Evolutionary conservation across 2,113 vertebrate genomes (phyloP), one percentile per base, ranked within the genome.

Genomic region (Sakesphorus luctuosus): DNA sequence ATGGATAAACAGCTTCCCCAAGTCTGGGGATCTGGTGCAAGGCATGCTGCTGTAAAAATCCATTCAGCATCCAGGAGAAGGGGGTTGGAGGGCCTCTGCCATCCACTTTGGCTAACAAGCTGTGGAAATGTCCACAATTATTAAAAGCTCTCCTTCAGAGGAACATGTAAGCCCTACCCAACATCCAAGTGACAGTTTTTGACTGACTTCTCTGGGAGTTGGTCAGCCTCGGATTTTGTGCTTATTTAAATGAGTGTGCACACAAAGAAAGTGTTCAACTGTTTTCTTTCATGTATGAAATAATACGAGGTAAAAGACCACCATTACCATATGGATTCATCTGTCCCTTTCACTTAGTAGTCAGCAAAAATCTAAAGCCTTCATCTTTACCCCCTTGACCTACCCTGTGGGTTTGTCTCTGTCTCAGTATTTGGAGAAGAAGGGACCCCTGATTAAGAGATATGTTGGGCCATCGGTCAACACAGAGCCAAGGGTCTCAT

Each of bases 361-460:
- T 29, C 82, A 90, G 68, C 1, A 4, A 74, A 90, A 84, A 83
- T 21, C 52, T 50, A 52, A 92, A 93, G 65, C 76, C 72, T 93
- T 89, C 88, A 61, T 86, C 91, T 90, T 77, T 29, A 74, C 71
- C 67, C 75, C 67, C 73, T 66, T 95, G 93, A 94, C 84, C 82
- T 68, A 53, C 53, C 74, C 84, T 49, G 49, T 50, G 43, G 33
- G 18, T 92, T 67, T 80, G 50, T 53, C 75, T 61, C 63, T 88
- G 68, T 33, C 79, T 73, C 61, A 72, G 59, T 35, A 25, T 74
- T 49, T 56, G 83, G 75, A 85, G 87, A 80, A 94, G 87, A 92
- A 73, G 87, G 63, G 72, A 77, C 29, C 52, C 56, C 75, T 94
- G 84, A 93, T 90, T 59, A 93, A 84, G 50, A 94, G 40, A 15